Evolutionary conservation across 1,140 invertebrate species (phyloP), one percentile per base, ranked within the genome.

Genomic region (Nasonia vitripennis): DNA sequence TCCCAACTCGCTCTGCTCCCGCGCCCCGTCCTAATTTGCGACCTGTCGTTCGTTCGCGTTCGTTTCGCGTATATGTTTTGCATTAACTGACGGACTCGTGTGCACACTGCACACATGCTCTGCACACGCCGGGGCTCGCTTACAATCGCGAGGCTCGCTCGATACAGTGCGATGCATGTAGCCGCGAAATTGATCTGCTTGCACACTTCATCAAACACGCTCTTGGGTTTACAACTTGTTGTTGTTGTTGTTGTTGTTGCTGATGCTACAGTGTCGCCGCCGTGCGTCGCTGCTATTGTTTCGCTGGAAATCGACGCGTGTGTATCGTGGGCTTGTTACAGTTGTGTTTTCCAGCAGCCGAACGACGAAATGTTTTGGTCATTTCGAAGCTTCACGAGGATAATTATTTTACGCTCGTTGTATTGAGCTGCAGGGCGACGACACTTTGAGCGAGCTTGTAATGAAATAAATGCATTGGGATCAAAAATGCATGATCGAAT

Each of bases 171-270:
- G 55, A 70, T 80, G 27, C 67, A 67, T 79, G 78, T 68, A 68
- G n/a, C 55, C 62, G 20, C 62, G 51, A 79, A 79, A 79, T 79
- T 79, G 55, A 79, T 79, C 51, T 67, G 55, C 27, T 70, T 80
- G 45, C 23, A 12, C 12, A 80, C 34, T 70, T 70, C 14, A 70
- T 80, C 62, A 37, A 80, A 70, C 41, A 80, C 34, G 17, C 55
- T 78, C 31, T 31, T 31, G 9, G 48, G 7, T 62, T 78, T 11
- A 55, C 51, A 78, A 78, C 23, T 55, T 48, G 11, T 55, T 62
- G 55, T 62, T 62, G 55, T 62, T 62, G 55, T 17, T 20, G 17
- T 20, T n/a, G 55, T 20, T 17, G 7, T 2, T 62, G 55, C 55
- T 17, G 55, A 0, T 37, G 34, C 34, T 37, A 37, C 5, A 37